Percentiles rank a stretch among this genome's conserved stretches.
Evolutionary conservation across 2,888 invertebrate species (phyloP).

Genomic region (Lampropteryx suffumata): DNA sequence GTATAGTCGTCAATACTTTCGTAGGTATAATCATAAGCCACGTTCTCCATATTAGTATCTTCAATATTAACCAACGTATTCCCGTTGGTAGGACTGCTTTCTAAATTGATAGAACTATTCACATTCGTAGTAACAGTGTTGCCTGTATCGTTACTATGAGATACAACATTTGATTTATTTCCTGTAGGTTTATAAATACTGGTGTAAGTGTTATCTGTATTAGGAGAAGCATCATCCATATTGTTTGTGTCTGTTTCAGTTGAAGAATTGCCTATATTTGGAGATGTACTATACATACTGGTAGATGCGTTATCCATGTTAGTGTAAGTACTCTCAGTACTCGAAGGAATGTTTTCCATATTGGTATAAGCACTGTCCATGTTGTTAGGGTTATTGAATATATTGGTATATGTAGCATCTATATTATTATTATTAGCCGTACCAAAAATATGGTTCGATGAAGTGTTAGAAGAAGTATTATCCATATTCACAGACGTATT

Average conservation of each 20-base stretch:
- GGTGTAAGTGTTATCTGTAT: slow-evolving; percentile 4
- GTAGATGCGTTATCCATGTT: slow-evolving; percentile 19
- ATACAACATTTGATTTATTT: slow-evolving; percentile 7
- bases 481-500: slow-evolving; percentile 6
- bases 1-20: slow-evolving; percentile 42
- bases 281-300: slow-evolving; percentile 10
- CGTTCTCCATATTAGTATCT: slow-evolving; percentile 9
- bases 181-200: slow-evolving; percentile 3
- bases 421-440: slow-evolving; percentile 9
- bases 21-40: slow-evolving; percentile 23
- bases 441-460: slow-evolving; percentile 9
- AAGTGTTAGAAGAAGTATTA: slow-evolving; percentile 6
- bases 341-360: slow-evolving; percentile 12
- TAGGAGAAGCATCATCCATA: slow-evolving; percentile 3
- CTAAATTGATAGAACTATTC: background rate
- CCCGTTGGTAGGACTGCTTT: slow-evolving; percentile 5
- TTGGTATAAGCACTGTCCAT: slow-evolving; percentile 10
- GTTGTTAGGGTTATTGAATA: slow-evolving; percentile 9
- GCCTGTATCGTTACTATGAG: background rate
- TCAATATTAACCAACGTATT: too few relatives aligned
- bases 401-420: slow-evolving; percentile 13
- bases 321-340: slow-evolving; percentile 14
- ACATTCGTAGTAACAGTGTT: slow-evolving; percentile 1
- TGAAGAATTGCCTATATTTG: slow-evolving; percentile 10
- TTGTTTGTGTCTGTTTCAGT: slow-evolving; percentile 5